Conservation (phyloP, 1,140 invertebrate species). For the Notospermus geniculatus region DNA sequence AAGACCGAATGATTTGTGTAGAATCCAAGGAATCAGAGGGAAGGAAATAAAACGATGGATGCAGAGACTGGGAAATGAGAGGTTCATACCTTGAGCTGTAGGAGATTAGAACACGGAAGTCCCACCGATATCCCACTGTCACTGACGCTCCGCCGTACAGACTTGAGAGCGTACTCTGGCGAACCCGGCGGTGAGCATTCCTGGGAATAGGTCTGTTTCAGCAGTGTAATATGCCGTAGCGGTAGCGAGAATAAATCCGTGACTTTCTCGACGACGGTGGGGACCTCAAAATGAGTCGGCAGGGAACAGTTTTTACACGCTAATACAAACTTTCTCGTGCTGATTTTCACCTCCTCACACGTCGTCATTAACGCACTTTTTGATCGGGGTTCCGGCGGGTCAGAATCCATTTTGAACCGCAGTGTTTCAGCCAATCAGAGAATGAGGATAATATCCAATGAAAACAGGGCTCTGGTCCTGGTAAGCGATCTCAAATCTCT, state of each 20-base stretch:
- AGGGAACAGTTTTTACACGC: slow-evolving; percentile 4
- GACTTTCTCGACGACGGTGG: slow-evolving; percentile 4
- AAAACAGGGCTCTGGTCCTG: no score
- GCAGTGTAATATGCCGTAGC: not conserved
- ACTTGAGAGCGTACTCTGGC: not conserved
- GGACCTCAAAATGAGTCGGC: not conserved
- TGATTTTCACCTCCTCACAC: not conserved
- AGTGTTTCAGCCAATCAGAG: no score
- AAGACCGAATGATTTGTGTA: no score
- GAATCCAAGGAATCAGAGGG: no score
- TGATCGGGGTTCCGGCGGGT: no score
- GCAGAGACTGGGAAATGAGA: no score
- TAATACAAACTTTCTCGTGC: not conserved
- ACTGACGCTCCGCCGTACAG: slow-evolving; percentile 5
- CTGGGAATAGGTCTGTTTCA: slow-evolving; percentile 9
- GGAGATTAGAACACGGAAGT: not conserved
- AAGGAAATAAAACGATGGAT: no score
- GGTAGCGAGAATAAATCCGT: not conserved
- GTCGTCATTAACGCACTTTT: no score
- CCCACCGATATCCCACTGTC: slow-evolving; percentile 7
- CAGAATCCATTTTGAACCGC: no score
- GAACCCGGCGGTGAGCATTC: no score
- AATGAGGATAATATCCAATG: no score
- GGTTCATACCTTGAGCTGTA: slow-evolving; percentile 1
- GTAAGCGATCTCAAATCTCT: no score